These are phyloP conservation scores for Labrus mixtus DNA, from an alignment of 2,113 vertebrate species.

Conservation along the genomic window DNA sequence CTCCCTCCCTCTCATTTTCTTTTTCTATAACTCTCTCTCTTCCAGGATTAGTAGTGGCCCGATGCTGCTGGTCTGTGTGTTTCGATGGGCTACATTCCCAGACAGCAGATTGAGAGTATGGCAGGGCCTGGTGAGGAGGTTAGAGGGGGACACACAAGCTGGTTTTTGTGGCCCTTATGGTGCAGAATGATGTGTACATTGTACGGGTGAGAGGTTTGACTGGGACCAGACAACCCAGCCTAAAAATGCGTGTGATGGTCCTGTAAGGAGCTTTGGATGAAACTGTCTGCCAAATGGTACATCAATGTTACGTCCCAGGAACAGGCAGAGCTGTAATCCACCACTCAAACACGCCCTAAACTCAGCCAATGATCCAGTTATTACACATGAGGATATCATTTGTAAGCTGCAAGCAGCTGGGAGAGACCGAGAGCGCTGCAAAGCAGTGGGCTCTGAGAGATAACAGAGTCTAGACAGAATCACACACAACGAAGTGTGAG, in stretches of 20 bases:
- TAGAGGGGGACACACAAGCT: constrained; percentile 4
- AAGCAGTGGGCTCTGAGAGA: background rate
- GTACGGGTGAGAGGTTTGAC: constrained; percentile 29
- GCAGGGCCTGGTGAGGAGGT: constrained; percentile 8
- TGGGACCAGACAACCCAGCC: constrained; percentile 19
- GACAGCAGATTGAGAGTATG: constrained; percentile 25
- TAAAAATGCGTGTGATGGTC: constrained; percentile 4
- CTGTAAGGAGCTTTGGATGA: constrained; percentile 32
- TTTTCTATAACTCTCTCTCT: background rate
- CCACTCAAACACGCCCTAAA: constrained; percentile 51
- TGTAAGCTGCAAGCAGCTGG: constrained; percentile 20
- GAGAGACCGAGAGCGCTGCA: constrained; percentile 9
- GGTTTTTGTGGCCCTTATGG: constrained; percentile 29
- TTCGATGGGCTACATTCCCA: constrained; percentile 33
- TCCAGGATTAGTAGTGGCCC: constrained; percentile 10
- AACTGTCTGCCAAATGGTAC: constrained; percentile 47
- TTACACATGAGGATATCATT: constrained; percentile 50
- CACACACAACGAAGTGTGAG: background rate
- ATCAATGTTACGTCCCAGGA: constrained; percentile 26
- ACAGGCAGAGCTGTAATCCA: constrained; percentile 41
- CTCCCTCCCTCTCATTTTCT: background rate
- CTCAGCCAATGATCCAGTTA: constrained; percentile 57
- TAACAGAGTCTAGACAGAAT: background rate
- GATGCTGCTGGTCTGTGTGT: background rate
- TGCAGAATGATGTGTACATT: background rate